These are phyloP conservation scores for Neotoxoptera formosana DNA, from an alignment of 1,140 invertebrate genomes.

Conservation along the genomic window DNA sequence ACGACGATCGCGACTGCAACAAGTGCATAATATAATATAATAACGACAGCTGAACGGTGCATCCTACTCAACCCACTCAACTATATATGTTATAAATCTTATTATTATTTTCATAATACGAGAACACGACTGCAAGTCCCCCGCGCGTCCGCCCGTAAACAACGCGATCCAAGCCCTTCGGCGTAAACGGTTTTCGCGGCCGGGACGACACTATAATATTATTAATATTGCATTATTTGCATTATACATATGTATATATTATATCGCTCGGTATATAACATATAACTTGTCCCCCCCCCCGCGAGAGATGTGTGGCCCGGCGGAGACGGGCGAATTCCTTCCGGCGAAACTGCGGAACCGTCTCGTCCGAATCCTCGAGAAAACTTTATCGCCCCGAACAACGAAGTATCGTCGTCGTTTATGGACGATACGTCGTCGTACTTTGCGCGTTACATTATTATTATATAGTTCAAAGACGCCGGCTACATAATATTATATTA, in stretches of 20 bases:
- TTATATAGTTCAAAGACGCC: not conserved
- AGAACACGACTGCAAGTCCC: not conserved
- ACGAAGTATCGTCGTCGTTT: not conserved
- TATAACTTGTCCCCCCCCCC: not conserved
- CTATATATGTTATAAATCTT: no score
- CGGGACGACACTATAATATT: not conserved
- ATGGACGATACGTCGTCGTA: not conserved
- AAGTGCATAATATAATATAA: no score
- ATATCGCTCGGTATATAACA: not conserved
- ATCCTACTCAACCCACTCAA: not conserved
- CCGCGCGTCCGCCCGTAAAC: not conserved
- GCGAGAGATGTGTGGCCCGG: not conserved
- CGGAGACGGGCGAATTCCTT: not conserved
- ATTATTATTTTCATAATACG: not conserved
- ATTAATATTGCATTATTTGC: conserved; percentile 11
- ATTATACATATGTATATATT: not conserved
- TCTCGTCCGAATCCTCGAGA: not conserved
- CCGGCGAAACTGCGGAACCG: not conserved
- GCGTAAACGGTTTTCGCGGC: not conserved
- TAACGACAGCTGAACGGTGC: not conserved
- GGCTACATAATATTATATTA: no score
- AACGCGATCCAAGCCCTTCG: not conserved
- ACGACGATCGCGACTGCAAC: not conserved
- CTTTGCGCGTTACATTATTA: not conserved
- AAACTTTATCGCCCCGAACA: conserved; percentile 16